Evolutionary conservation across 2,888 invertebrate genomes (phyloP), one percentile per base, ranked within the genome.

Genomic region (Melanargia galathea): DNA sequence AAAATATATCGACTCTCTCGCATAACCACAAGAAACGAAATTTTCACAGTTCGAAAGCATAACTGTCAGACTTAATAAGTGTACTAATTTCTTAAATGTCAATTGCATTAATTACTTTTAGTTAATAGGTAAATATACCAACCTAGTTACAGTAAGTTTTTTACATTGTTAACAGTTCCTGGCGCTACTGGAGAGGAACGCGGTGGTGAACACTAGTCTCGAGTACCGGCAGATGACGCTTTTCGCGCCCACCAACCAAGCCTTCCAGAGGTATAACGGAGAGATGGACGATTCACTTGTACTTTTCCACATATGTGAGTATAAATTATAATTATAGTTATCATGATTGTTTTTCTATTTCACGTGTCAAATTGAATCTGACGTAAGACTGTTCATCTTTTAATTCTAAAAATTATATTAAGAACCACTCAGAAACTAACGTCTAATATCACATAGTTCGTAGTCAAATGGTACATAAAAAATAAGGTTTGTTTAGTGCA

Each of bases 241-340:
- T 64, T 97, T 97, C 78, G 97, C 97, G 60, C 97, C 97, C 10
- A 96, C 96, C 69, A 97, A 97, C 86, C 93, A 94, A 71, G 97
- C 97, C 64, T 97, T 97, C 89, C 95, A 96, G 87, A 93, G 93
- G 67, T 94, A 94, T 84, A 92, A 90, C 67, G 93, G 92, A 1
- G 92, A 92, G 65, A 87, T 90, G 77, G 92, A 92, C 62, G 93
- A 92, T 68, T 90, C 84, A 55, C 85, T 96, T 66, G 94, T 96
- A 20, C 93, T 96, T 20, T 97, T 97, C 79, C 97, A 97, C 80
- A 95, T 97, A 87, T 93, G 97, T 97, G 92, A 96, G 96, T 93
- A 56, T 2, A 52, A 11, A n/a, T n/a, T n/a, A n/a, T n/a, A n/a
- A n/a, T n/a, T n/a, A n/a, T n/a, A n/a, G n/a, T n/a, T n/a, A n/a